phyloP scores from a whole-genome alignment of 2,797 vertebrate species.

The Pangasius krempfi region DNA sequence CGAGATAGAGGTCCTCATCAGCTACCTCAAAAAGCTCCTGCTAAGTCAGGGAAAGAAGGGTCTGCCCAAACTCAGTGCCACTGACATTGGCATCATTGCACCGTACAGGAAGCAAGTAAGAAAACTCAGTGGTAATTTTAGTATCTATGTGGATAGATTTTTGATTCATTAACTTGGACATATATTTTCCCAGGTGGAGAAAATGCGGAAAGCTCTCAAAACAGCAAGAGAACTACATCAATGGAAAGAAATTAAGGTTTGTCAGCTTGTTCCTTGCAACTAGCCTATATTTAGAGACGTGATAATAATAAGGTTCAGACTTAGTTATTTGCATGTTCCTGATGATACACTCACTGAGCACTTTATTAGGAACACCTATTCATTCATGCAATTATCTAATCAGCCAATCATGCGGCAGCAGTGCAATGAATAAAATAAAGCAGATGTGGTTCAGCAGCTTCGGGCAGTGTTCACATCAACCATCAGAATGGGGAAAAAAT shows the following conservation, averaged over 20 bases:
- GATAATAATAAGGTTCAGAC: background rate
- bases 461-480: too few relatives aligned
- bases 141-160: background rate
- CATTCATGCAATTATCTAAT: too few relatives aligned
- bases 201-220: slow-evolving; percentile 84
- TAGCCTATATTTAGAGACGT: background rate
- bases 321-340: background rate
- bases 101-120: slow-evolving; percentile 94
- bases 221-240: slow-evolving; percentile 64
- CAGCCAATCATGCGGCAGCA: too few relatives aligned
- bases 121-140: background rate
- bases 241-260: slow-evolving; percentile 75
- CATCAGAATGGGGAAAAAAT: too few relatives aligned
- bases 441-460: too few relatives aligned
- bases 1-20: slow-evolving; percentile 81
- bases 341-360: background rate
- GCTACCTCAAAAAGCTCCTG: slow-evolving; percentile 83
- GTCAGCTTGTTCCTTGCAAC: background rate
- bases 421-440: too few relatives aligned
- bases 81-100: slow-evolving; percentile 86
- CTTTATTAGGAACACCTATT: background rate
- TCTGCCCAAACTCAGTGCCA: slow-evolving; percentile 73
- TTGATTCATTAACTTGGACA: background rate
- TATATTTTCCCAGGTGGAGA: slow-evolving; percentile 81
- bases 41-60: slow-evolving; percentile 78